Conservation (phyloP, 2,113 vertebrate species). For the Sprattus sprattus region DNA sequence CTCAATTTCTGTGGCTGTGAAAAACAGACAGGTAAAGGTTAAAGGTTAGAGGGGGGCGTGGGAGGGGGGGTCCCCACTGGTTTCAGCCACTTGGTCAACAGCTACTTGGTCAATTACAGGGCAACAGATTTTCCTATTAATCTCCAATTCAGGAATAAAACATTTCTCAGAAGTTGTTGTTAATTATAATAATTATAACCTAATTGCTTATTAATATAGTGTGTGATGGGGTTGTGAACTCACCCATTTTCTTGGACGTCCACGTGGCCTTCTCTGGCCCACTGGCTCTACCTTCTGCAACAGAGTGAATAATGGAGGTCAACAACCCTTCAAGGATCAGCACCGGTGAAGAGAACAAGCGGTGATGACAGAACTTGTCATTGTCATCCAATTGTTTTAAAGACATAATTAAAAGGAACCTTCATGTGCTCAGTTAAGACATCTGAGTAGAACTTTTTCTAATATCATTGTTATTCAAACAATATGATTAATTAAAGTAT, state of each 20-base stretch:
- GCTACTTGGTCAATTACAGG: neutral
- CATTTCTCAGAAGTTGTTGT: too few relatives aligned
- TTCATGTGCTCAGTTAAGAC: too few relatives aligned
- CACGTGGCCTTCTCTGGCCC: constrained; percentile 92
- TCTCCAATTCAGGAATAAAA: neutral
- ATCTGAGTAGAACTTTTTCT: too few relatives aligned
- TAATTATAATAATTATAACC: too few relatives aligned
- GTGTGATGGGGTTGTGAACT: constrained; percentile 51
- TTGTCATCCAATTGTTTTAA: too few relatives aligned
- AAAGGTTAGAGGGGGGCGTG: neutral
- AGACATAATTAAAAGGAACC: too few relatives aligned
- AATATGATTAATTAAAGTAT: too few relatives aligned
- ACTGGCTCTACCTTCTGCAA: constrained; percentile 87
- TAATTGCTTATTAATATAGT: neutral
- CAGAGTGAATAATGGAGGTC: constrained; percentile 28
- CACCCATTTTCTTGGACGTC: constrained; percentile 99
- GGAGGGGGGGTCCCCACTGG: too few relatives aligned
- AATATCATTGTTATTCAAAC: neutral
- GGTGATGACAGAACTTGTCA: neutral
- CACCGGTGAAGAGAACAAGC: neutral
- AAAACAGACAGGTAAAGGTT: constrained; percentile 23
- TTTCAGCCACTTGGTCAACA: neutral
- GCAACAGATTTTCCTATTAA: neutral
- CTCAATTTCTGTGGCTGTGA: constrained; percentile 70
- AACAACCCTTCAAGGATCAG: neutral